phyloP scores from a whole-genome alignment of 2,113 vertebrate genomes.

The Proteles cristata region DNA sequence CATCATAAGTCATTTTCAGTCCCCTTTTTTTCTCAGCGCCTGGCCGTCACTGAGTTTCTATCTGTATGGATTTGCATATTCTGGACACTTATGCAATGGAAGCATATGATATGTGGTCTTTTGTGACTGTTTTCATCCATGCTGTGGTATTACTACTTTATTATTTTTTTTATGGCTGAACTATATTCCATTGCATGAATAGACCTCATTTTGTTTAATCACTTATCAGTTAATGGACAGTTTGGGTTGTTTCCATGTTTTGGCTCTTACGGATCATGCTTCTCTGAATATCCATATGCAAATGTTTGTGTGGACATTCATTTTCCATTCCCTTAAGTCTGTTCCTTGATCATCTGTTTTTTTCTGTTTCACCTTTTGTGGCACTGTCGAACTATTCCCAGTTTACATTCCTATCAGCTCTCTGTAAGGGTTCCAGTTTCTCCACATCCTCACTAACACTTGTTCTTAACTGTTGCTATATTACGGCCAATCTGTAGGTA shows the following conservation, averaged over 20 bases:
- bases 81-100: neutral
- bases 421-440: no score
- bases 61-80: neutral
- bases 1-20: neutral
- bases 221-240: neutral
- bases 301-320: neutral
- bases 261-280: neutral
- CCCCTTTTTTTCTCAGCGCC: neutral
- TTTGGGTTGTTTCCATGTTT: neutral
- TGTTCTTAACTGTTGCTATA: neutral
- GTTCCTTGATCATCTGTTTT: neutral
- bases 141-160: no score
- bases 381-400: neutral
- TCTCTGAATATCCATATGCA: neutral
- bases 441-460: neutral
- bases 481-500: neutral
- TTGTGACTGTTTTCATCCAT: neutral
- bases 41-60: neutral
- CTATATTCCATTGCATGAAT: neutral
- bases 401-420: rapidly evolving
- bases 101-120: neutral
- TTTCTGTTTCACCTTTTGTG: neutral
- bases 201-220: neutral
- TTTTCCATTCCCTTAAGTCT: neutral
- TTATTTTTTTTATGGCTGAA: neutral